These are phyloP conservation scores for Nomada ruficornis DNA, from an alignment of 2,888 invertebrate species.

Conservation along the genomic window DNA sequence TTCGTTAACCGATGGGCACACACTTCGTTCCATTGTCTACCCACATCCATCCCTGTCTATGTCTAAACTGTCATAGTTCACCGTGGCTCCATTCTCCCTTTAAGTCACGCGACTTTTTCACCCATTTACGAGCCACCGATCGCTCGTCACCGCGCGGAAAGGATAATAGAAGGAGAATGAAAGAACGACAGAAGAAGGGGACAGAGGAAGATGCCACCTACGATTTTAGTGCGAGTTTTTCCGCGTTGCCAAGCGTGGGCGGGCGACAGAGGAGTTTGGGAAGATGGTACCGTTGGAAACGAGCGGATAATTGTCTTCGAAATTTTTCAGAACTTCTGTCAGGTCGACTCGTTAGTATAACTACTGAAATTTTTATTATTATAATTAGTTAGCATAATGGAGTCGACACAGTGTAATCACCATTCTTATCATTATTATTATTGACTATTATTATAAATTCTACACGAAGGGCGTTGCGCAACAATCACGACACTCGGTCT, in stretches of 20 bases:
- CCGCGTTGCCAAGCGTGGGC: conserved; percentile 13
- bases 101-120: conserved; percentile 70
- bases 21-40: conserved; percentile 77
- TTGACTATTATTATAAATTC: too few relatives aligned
- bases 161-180: conserved; percentile 22
- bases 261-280: neutral
- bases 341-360: too few relatives aligned
- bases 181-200: conserved; percentile 7
- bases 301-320: neutral
- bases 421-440: too few relatives aligned
- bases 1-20: conserved; percentile 61
- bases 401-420: too few relatives aligned
- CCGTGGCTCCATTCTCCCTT: conserved; percentile 48
- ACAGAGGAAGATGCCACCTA: conserved; percentile 35
- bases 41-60: conserved; percentile 66
- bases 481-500: neutral
- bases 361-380: too few relatives aligned
- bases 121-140: conserved; percentile 63
- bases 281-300: conserved; percentile 23
- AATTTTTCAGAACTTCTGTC: too few relatives aligned
- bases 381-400: too few relatives aligned
- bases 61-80: conserved; percentile 48
- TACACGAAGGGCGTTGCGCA: too few relatives aligned
- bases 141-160: conserved; percentile 6
- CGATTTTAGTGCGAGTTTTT: conserved; percentile 18